Conservation (phyloP, 2,113 vertebrate genomes). For the Oreotrochilus melanogaster region DNA sequence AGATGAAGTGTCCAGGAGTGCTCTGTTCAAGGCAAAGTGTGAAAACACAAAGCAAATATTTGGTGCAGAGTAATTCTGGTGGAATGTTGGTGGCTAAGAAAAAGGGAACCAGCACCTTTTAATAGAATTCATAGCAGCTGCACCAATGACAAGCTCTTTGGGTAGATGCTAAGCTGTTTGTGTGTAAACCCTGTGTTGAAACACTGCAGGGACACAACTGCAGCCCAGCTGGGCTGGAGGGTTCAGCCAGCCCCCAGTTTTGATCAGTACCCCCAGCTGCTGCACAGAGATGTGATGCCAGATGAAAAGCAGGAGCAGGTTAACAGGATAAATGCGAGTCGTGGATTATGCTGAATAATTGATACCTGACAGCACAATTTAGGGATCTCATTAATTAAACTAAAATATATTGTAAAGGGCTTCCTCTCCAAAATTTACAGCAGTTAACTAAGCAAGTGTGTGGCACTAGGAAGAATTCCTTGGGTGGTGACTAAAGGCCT, state of each 20-base stretch:
- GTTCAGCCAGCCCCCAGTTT: neutral
- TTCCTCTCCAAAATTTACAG: neutral
- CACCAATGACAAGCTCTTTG: neutral
- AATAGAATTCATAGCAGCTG: neutral
- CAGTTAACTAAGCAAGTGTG: neutral
- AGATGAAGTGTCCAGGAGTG: fast-evolving
- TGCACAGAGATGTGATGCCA: neutral
- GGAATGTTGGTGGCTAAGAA: neutral
- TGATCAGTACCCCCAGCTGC: neutral
- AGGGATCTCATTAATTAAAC: neutral
- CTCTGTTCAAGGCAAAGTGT: neutral
- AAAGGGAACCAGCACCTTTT: neutral
- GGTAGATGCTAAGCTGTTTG: neutral
- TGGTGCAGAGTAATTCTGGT: neutral
- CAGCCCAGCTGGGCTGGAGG: neutral
- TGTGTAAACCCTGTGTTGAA: neutral
- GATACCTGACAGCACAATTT: neutral
- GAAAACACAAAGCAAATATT: neutral
- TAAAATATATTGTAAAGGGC: neutral
- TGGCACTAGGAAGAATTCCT: neutral
- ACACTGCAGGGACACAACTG: neutral
- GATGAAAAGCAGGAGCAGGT: neutral
- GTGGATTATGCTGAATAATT: neutral
- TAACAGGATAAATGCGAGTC: neutral
- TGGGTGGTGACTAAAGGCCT: too few species aligned